Evolutionary conservation across 2,113 vertebrate species (phyloP).

Genomic region (Rhinogobius similis): DNA sequence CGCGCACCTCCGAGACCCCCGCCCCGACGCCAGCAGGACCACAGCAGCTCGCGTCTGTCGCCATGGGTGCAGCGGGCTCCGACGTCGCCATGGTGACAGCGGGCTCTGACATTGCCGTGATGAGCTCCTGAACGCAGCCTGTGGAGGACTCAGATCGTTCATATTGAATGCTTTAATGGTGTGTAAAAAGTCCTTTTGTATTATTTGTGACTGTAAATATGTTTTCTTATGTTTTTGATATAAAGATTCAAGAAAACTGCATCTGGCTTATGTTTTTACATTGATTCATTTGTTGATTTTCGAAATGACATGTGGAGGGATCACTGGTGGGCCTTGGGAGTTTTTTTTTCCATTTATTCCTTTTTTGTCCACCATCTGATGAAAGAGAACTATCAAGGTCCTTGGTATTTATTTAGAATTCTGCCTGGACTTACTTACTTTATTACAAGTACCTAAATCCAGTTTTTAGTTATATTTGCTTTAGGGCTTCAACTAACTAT

Average conservation of each 20-base stretch:
- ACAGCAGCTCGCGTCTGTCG: constrained; percentile 7
- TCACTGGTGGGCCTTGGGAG: too few species aligned
- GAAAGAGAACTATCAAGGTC: too few species aligned
- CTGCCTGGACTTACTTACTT: too few species aligned
- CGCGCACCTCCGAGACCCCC: constrained; percentile 14
- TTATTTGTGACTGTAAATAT: constrained; percentile 52
- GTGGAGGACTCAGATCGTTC: constrained; percentile 17
- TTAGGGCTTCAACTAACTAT: too few species aligned
- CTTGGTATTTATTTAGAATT: too few species aligned
- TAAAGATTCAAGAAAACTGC: constrained; percentile 15
- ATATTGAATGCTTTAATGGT: constrained; percentile 43
- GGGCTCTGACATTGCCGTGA: constrained; percentile 25
- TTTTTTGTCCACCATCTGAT: too few species aligned
- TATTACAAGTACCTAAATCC: too few species aligned
- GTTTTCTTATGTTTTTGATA: constrained; percentile 26
- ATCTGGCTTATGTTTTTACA: constrained; percentile 9
- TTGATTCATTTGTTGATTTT: background rate
- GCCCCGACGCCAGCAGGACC: constrained; percentile 7
- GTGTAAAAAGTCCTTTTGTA: background rate
- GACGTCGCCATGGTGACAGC: background rate
- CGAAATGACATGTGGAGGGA: too few species aligned
- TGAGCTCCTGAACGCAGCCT: constrained; percentile 29
- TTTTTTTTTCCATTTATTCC: too few species aligned
- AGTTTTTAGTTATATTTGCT: too few species aligned
- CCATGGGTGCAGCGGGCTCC: constrained; percentile 20